These are phyloP conservation scores for Glossosoma conforme DNA, from an alignment of 1,140 invertebrate genomes.

Conservation along the genomic window DNA sequence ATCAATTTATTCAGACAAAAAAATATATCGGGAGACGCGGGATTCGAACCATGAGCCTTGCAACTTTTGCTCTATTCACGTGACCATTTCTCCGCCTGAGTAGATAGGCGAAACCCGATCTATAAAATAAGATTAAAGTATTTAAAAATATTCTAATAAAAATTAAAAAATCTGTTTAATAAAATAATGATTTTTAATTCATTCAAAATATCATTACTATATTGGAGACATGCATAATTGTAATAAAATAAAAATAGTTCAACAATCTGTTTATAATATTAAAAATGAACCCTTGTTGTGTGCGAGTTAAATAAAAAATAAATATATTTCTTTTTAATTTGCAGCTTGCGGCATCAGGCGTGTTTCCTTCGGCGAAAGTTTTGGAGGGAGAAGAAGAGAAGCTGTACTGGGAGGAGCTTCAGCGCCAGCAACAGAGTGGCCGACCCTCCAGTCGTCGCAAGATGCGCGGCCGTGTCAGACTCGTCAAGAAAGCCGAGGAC, in stretches of 20 bases:
- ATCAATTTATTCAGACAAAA: no score
- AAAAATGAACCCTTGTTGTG: background rate
- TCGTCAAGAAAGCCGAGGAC: constrained; percentile 13
- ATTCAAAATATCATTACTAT: background rate
- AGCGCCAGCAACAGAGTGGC: constrained; percentile 11
- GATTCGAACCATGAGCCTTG: no score
- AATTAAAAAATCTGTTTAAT: no score
- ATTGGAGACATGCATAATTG: no score
- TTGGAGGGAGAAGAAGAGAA: constrained; percentile 21
- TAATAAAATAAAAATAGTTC: background rate
- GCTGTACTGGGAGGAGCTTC: constrained; percentile 28
- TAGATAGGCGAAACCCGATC: no score
- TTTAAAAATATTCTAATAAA: no score
- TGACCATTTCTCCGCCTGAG: no score
- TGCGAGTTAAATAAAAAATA: background rate
- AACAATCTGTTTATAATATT: background rate
- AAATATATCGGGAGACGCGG: no score
- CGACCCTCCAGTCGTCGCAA: constrained; percentile 23
- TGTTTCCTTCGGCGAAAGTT: constrained; percentile 19
- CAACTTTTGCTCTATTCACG: no score
- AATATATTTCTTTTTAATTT: constrained; percentile 8
- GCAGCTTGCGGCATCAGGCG: constrained; percentile 22
- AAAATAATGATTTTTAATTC: no score
- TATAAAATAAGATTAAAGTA: no score
- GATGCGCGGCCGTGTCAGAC: constrained; percentile 21